Evolutionary conservation across 2,888 invertebrate species (phyloP), one percentile per base, ranked within the genome.

Genomic region (Nipponacmea schrenckii): DNA sequence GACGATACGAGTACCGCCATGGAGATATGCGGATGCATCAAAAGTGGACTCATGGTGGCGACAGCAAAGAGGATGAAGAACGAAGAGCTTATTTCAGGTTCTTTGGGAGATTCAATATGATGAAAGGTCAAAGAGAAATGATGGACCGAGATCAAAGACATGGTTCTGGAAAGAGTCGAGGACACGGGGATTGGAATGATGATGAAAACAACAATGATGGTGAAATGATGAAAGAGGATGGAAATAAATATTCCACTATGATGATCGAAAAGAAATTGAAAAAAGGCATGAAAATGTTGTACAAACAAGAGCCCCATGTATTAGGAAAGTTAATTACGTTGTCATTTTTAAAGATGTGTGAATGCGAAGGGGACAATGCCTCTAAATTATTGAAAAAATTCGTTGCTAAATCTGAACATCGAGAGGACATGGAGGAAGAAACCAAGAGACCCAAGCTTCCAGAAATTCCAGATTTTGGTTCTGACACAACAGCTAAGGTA

Each of bases 291-390:
- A 56, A 56, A 24, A 10, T 24, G 24, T 24, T 56, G 2, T 24
- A 56, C 10, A 56, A 56, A 20, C 20, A 24, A 24, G 24, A 56
- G 7, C 56, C 24, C 20, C 24, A 56, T 56, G 56, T 10, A 3
- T 24, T 56, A 10, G 56, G 20, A 12, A 24, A 24, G 20, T 20
- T 56, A 15, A 24, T 56, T 20, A 56, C 56, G 10, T 24, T 56
- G 14, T 56, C 56, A 24, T 56, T 56, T 56, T 20, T 56, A 56
- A 56, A 56, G 56, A 56, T 56, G 56, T 56, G 56, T 56, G 56
- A 56, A 56, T 56, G 56, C 24, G 56, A 56, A 2, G 56, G 56
- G 0, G 56, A 56, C 56, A 14, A 20, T 56, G 56, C 56, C 12
- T 24, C 56, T 10, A 56, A 56, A 56, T 24, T 56, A 56, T 56